A percentile compares a stretch with the other conserved stretches of the same genome.
Evolutionary conservation across 1,140 invertebrate species (phyloP).

Genomic region (Archegozetes longisetosus): DNA sequence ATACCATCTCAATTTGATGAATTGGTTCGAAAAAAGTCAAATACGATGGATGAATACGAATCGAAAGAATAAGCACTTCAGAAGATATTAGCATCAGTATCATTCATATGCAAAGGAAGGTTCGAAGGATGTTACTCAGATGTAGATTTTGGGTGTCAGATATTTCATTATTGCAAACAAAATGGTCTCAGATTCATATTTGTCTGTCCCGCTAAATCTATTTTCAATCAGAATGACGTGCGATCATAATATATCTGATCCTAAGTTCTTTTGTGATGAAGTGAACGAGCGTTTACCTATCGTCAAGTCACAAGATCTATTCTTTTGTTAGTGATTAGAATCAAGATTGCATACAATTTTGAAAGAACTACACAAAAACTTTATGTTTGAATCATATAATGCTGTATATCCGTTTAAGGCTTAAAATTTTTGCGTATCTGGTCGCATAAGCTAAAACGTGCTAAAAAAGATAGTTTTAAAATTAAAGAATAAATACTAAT

Average conservation of each 20-base stretch:
- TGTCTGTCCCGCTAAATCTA: conserved; percentile 18
- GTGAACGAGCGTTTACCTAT: no score
- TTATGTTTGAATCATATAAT: no score
- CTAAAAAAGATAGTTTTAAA: no score
- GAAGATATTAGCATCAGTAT: neutral
- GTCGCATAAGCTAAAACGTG: no score
- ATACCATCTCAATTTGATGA: neutral
- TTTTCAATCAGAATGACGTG: conserved; percentile 24
- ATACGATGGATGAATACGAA: neutral
- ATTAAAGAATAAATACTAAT: no score
- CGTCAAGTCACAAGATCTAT: no score
- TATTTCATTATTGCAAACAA: conserved; percentile 24
- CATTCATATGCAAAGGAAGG: neutral
- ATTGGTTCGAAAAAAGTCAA: neutral
- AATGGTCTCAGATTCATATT: conserved; percentile 22
- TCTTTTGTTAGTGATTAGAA: no score
- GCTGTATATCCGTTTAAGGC: no score
- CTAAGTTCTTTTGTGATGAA: neutral
- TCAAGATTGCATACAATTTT: no score
- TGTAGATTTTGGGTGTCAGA: conserved; percentile 22
- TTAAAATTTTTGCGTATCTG: no score
- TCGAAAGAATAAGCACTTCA: neutral
- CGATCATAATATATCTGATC: conserved; percentile 13
- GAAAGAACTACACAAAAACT: no score
- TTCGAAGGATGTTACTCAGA: conserved; percentile 22